These are phyloP conservation scores for Charina bottae DNA, from an alignment of 2,113 vertebrate genomes.

Conservation along the genomic window DNA sequence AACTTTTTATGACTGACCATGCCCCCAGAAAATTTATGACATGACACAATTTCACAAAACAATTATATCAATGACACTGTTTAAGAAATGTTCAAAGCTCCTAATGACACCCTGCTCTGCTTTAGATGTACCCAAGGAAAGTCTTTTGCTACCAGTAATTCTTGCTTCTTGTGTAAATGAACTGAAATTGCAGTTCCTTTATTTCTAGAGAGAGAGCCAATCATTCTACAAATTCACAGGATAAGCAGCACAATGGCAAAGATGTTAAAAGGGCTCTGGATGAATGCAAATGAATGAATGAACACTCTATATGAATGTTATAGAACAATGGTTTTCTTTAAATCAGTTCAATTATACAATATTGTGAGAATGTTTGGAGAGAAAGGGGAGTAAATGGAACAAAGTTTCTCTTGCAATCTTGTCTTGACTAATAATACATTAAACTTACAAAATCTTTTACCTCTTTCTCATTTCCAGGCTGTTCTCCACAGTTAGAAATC, in stretches of 20 bases:
- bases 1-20: neutral
- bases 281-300: neutral
- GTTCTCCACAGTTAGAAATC: neutral
- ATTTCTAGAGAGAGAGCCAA: too few species aligned
- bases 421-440: neutral
- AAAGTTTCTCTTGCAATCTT: neutral
- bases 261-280: neutral
- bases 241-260: neutral
- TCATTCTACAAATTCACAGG: neutral
- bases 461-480: neutral
- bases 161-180: neutral
- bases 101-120: neutral
- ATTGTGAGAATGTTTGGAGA: neutral
- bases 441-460: neutral
- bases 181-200: neutral
- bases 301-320: neutral
- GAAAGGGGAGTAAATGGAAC: neutral
- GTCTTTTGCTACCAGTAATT: neutral
- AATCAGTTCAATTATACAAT: neutral
- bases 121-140: neutral
- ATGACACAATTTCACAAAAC: neutral
- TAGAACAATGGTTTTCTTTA: neutral
- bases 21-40: neutral
- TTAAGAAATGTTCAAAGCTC: neutral
- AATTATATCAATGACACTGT: neutral